A percentile compares a stretch with the other conserved stretches of the same genome.
phyloP scores from a whole-genome alignment of 2,888 invertebrate species.

The Melangyna quadrimaculata region DNA sequence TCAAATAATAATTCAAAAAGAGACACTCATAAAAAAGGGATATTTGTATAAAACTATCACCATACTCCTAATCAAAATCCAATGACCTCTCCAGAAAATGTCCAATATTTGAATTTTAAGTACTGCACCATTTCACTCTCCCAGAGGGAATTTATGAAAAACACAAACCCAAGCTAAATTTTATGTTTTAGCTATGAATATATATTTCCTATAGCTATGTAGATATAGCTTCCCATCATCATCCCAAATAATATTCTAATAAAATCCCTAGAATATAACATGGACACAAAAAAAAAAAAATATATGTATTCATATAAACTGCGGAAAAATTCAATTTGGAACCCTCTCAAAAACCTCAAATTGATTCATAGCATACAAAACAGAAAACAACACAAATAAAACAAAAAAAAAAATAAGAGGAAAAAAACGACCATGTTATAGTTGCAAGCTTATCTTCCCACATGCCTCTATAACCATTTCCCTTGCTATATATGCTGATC shows the following conservation, averaged over 20 bases:
- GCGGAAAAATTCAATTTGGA: conserved; percentile 72
- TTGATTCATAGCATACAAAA: conserved; percentile 70
- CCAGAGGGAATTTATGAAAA: background rate
- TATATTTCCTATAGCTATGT: background rate
- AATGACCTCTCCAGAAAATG: conserved; percentile 48
- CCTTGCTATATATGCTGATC: conserved; percentile 44
- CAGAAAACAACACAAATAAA: conserved; percentile 35
- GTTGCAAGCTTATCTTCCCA: conserved; percentile 60
- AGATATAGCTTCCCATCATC: background rate
- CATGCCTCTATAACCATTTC: conserved; percentile 18
- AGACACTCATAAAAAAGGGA: background rate
- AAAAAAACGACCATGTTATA: conserved; percentile 33
- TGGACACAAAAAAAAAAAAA: background rate
- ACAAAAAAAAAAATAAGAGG: conserved; percentile 29
- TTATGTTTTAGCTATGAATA: conserved; percentile 9
- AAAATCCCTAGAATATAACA: conserved; percentile 64
- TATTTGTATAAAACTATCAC: conserved; percentile 11
- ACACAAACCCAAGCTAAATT: conserved; percentile 24
- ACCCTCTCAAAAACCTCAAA: conserved; percentile 67
- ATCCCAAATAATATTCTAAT: conserved; percentile 58
- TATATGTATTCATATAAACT: conserved; percentile 60
- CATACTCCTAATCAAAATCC: conserved; percentile 33
- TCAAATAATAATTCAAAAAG: background rate
- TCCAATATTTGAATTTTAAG: conserved; percentile 49
- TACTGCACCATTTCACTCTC: conserved; percentile 58